Base-by-base conservation (phyloP, 1,140 invertebrate genomes). In the Drusus annulatus region DNA sequence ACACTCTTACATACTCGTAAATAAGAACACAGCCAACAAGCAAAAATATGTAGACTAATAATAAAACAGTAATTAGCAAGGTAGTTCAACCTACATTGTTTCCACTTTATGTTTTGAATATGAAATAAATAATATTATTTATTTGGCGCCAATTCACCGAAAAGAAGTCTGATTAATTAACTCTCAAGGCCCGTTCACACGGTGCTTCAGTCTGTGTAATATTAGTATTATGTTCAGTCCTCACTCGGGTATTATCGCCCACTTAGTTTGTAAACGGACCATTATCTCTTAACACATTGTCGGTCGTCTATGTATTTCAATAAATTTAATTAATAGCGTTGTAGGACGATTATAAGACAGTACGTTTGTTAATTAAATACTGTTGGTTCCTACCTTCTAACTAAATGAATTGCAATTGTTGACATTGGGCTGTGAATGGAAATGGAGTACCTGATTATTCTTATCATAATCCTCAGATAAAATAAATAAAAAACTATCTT, bases 91-190 rank as follows among this genome's bases (percentile, higher is more conserved):
- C 7, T 4, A 21, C 56, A 6, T 60, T 60, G 56, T 60, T 60
- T 31, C 10, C 31, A 65, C 21, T 13, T 31, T 65, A 3, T 65
- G 28, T 65, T 65, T 28, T 65, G 7, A 28, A 28, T 65, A 31
- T 65, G 25, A 31, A 31, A 65, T 45, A 45, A 13, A 13, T 45
- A 13, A 13, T 36, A 65, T 65, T 28, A 69, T 69, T 69, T 69
- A 69, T 69, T 69, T 8, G 65, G 65, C 65, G 65, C 65, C 62
- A 31, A 28, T 65, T 65, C 62, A 25, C 62, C 65, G 65, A 69
- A 69, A 50, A 69, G 45, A 17, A n/a, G 65, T 51, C 65, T 51
- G 31, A 69, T 69, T 69, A 69, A 45, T 69, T 69, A 50, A 36
- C 36, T 45, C 36, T 45, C 21, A 69, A 50, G 65, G 65, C 21